A percentile compares a stretch with the other conserved stretches of the same genome.
phyloP scores from a whole-genome alignment of 1,140 invertebrate genomes.

The Drosophila nigromelanica region DNA sequence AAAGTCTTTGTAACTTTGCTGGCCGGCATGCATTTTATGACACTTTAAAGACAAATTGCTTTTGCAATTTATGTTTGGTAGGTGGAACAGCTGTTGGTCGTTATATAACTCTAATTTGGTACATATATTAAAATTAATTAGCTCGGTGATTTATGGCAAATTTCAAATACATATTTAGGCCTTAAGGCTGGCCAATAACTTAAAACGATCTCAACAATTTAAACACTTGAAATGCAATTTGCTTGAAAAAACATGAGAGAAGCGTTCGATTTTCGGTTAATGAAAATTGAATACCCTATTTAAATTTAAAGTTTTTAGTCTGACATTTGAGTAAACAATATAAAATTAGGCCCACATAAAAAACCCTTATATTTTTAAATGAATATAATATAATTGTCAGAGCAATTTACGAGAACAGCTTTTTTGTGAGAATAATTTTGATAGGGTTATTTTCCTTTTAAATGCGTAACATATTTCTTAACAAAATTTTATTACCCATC shows the following conservation, averaged over 20 bases:
- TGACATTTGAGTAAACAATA: no score
- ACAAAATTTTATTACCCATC: neutral
- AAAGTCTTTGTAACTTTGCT: constrained; percentile 9
- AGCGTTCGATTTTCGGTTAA: neutral
- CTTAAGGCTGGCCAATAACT: constrained; percentile 8
- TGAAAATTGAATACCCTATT: neutral
- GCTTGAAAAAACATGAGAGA: neutral
- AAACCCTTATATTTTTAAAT: neutral
- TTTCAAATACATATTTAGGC: constrained; percentile 23
- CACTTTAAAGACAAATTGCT: constrained; percentile 54
- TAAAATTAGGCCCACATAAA: no score
- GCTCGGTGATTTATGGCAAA: constrained; percentile 43
- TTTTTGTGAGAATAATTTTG: no score
- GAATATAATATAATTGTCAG: neutral
- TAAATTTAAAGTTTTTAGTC: neutral
- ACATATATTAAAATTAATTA: constrained; percentile 59
- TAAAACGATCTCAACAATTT: constrained; percentile 13
- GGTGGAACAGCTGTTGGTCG: constrained; percentile 14
- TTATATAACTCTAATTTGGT: constrained; percentile 8
- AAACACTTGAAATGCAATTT: constrained; percentile 37
- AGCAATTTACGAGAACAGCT: neutral
- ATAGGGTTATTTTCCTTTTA: no score
- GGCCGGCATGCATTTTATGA: constrained; percentile 49
- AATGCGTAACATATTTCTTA: neutral
- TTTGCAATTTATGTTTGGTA: constrained; percentile 8